Percentiles rank a stretch among this genome's conserved stretches.
Conservation (phyloP, 2,113 vertebrate genomes). For the Axis porcinus region DNA sequence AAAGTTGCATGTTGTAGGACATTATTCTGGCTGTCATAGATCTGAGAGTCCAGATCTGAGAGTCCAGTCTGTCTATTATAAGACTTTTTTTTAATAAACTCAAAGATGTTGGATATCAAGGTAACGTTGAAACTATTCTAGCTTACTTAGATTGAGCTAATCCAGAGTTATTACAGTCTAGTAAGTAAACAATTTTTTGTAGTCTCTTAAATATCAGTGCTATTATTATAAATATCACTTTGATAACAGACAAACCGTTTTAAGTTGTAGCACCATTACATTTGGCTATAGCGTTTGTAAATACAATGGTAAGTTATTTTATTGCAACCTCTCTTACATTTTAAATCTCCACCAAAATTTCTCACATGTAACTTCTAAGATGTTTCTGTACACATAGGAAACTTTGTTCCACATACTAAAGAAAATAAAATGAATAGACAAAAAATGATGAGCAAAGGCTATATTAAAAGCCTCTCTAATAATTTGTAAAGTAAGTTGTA, state of each 20-base stretch:
- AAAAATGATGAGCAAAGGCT: constrained; percentile 30
- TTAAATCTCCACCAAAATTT: constrained; percentile 15
- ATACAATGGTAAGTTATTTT: constrained; percentile 9
- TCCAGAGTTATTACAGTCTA: neutral
- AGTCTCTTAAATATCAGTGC: neutral
- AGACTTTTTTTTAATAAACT: neutral
- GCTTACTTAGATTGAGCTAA: neutral
- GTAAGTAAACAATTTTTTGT: constrained; percentile 4
- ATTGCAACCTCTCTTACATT: neutral
- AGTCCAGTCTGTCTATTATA: neutral
- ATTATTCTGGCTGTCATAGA: neutral
- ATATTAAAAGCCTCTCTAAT: neutral
- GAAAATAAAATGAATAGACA: neutral
- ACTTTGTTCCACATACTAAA: neutral
- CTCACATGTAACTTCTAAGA: constrained; percentile 40
- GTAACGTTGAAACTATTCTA: neutral
- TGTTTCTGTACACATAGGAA: neutral
- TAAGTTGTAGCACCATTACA: neutral
- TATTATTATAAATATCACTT: neutral
- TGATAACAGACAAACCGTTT: neutral
- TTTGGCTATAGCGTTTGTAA: neutral
- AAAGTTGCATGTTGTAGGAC: neutral
- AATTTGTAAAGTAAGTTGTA: neutral
- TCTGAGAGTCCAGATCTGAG: neutral
- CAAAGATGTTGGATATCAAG: neutral